Conservation (phyloP, 2,113 vertebrate species). For the Thymallus thymallus region DNA sequence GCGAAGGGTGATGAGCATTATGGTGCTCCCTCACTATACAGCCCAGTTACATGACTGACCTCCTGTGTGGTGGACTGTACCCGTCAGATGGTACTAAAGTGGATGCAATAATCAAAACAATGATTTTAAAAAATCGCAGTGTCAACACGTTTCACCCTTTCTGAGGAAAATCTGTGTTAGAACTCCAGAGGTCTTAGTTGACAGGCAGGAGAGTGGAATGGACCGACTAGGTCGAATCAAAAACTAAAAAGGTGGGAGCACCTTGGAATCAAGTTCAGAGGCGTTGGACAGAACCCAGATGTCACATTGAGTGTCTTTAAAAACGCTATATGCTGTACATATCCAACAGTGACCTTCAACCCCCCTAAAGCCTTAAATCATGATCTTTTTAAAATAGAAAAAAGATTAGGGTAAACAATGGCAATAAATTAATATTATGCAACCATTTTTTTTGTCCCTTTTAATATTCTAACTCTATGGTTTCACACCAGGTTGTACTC, state of each 20-base stretch:
- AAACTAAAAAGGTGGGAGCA: slow-evolving; percentile 13
- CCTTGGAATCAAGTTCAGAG: slow-evolving; percentile 58
- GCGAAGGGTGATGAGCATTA: too few species aligned
- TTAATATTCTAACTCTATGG: too few species aligned
- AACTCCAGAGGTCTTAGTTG: too few species aligned
- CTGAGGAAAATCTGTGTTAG: slow-evolving; percentile 20
- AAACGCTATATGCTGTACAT: slow-evolving; percentile 75
- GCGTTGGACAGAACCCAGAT: neutral
- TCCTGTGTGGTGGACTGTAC: too few species aligned
- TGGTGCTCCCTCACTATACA: too few species aligned
- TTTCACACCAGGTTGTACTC: slow-evolving; percentile 90
- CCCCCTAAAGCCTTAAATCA: slow-evolving; percentile 60
- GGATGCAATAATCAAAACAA: too few species aligned
- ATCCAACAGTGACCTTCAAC: slow-evolving; percentile 77
- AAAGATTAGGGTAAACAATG: slow-evolving; percentile 78
- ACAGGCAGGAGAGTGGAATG: too few species aligned
- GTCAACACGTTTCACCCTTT: slow-evolving; percentile 61
- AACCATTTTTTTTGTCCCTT: slow-evolving; percentile 52
- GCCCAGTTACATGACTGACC: too few species aligned
- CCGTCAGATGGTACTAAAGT: too few species aligned
- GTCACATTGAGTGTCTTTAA: slow-evolving; percentile 50
- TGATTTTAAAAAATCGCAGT: slow-evolving; percentile 19
- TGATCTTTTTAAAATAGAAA: slow-evolving; percentile 83
- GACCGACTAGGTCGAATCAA: neutral
- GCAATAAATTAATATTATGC: slow-evolving; percentile 94